A percentile compares a stretch with the other conserved stretches of the same genome.
phyloP scores from a whole-genome alignment of 2,888 invertebrate genomes.

The Dioctria linearis region DNA sequence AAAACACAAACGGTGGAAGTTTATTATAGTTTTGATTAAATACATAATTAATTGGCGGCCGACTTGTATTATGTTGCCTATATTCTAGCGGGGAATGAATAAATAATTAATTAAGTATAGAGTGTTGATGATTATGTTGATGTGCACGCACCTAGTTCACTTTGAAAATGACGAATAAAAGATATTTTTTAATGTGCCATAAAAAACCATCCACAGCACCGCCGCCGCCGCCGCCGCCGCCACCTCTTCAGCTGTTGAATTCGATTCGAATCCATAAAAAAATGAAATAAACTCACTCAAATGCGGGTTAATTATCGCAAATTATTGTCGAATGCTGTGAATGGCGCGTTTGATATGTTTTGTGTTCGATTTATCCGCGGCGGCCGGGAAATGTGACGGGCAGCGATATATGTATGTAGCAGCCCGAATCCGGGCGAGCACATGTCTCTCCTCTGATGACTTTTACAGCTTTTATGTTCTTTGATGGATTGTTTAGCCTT shows the following conservation, averaged over 20 bases:
- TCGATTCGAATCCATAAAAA: not conserved
- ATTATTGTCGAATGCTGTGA: constrained; percentile 27
- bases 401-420: not conserved
- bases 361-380: not conserved
- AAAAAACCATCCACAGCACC: not conserved
- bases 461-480: constrained; percentile 13
- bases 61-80: constrained; percentile 8
- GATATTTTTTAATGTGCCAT: constrained; percentile 27
- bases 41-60: constrained; percentile 20
- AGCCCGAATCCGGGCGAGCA: not conserved
- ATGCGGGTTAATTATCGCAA: constrained; percentile 49
- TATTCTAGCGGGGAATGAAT: constrained; percentile 31
- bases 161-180: not conserved
- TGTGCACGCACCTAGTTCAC: constrained; percentile 33
- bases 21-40: constrained; percentile 38
- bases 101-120: constrained; percentile 30
- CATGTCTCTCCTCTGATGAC: constrained; percentile 16
- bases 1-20: not conserved
- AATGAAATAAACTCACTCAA: constrained; percentile 32
- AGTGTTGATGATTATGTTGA: not conserved
- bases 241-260: not conserved
- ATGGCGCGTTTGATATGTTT: constrained; percentile 11
- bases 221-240: not conserved
- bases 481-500: constrained; percentile 14
- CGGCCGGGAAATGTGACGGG: no score